phyloP scores from a whole-genome alignment of 2,888 invertebrate species.

The Agriopis marginaria region DNA sequence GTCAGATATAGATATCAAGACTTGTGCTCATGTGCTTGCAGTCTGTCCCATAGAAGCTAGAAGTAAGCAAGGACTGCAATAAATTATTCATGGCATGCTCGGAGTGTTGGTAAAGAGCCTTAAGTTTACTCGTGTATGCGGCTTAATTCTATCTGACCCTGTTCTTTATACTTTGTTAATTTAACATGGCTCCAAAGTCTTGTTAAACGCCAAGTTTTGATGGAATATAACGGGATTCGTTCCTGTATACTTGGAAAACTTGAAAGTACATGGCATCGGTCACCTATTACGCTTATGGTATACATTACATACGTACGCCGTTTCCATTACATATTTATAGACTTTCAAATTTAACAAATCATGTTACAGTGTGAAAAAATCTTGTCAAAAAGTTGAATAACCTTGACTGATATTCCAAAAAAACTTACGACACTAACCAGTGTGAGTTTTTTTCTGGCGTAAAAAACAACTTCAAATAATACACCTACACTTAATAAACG shows the following conservation, averaged over 20 bases:
- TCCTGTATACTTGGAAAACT: slow-evolving; percentile 30
- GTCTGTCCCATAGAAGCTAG: not conserved
- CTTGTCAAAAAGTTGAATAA: slow-evolving; percentile 7
- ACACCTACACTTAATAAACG: not conserved
- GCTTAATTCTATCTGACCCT: slow-evolving; percentile 58
- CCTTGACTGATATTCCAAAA: slow-evolving; percentile 7
- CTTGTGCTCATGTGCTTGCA: not conserved
- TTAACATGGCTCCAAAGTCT: slow-evolving; percentile 56
- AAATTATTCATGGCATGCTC: slow-evolving; percentile 56
- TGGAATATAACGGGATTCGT: slow-evolving; percentile 45
- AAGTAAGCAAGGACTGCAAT: slow-evolving; percentile 35
- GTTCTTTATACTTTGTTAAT: slow-evolving; percentile 55
- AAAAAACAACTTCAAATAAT: not conserved
- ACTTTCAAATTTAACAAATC: slow-evolving; percentile 30
- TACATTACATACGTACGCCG: too few species aligned
- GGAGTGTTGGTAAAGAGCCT: slow-evolving; percentile 47
- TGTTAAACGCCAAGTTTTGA: slow-evolving; percentile 57
- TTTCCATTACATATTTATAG: too few species aligned
- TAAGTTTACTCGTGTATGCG: slow-evolving; percentile 52
- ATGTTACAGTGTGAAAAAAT: not conserved
- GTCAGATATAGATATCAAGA: too few species aligned
- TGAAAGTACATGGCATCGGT: slow-evolving; percentile 27
- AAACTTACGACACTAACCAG: not conserved
- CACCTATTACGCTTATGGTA: too few species aligned
- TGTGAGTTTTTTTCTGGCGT: not conserved